Base-by-base conservation (phyloP, 2,888 invertebrate genomes). In the Rhopalosiphum nymphaeae region DNA sequence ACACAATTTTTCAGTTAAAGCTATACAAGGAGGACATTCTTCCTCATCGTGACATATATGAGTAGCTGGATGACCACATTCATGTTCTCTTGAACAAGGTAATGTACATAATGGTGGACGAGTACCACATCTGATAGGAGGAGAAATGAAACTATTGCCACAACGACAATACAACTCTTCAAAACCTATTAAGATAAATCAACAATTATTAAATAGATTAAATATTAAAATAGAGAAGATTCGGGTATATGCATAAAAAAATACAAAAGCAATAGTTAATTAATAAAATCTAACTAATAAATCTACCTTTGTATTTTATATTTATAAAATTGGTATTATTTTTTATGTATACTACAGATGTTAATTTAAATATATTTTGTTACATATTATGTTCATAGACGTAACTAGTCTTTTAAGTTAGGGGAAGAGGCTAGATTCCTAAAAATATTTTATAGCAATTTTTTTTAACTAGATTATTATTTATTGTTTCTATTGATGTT, bases 121-220 rank as follows among this genome's bases (percentile, higher is more conserved):
- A 0, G 98, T 98, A 42, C 99, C 99, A 96, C 99, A 99, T 0
- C 98, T 97, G 91, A 99, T 97, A 0, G 99, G 99, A 3, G 99
- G 99, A 96, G 97, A 97, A 93, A 98, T 96, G 57, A 99, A 98
- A 95, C 97, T 97, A 0, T 97, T 96, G 16, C 99, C 99, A 96
- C 99, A 99, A 95, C 98, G 98, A 96, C 99, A 99, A 44, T 97
- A 97, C 91, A 99, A 96, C 96, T 99, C 99, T 92, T 98, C 98
- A 96, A 99, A 99, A 95, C 96, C 96, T 96, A 87, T 13, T 42
- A 87, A 94, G 84, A 85, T 86, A 89, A 94, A 95, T 89, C 10
- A 99, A 95, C 36, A 53, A 4, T 13, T n/a, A n/a, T n/a, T n/a
- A n/a, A n/a, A 67, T 67, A 36, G 25, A 36, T 36, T 36, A 36